phyloP scores from a whole-genome alignment of 2,888 invertebrate species.

The Bombyx huttoni region DNA sequence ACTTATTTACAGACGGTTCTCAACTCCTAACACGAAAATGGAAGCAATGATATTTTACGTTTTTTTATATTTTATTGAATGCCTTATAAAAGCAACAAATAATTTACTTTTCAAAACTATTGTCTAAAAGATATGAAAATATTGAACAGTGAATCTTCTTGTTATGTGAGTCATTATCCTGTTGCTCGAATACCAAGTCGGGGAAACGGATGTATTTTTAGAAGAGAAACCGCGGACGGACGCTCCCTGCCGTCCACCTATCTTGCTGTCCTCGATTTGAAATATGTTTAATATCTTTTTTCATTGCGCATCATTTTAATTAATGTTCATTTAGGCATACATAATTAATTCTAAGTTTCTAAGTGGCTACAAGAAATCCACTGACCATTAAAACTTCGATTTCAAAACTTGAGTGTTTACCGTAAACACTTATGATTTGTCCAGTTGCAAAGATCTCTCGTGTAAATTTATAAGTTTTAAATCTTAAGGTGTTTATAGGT shows the following conservation, averaged over 20 bases:
- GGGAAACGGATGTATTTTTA: slow-evolving; percentile 59
- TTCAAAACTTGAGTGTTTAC: background rate
- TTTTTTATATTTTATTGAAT: no score
- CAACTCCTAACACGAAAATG: no score
- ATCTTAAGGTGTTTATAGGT: slow-evolving; percentile 1
- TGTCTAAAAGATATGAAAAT: slow-evolving; percentile 1
- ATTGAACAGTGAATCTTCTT: slow-evolving; percentile 4
- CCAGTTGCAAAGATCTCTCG: background rate
- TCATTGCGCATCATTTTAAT: background rate
- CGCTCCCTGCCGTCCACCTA: slow-evolving; percentile 25
- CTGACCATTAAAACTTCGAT: background rate
- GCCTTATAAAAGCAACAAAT: no score
- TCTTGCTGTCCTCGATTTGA: slow-evolving; percentile 21
- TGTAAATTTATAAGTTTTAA: slow-evolving; percentile 7
- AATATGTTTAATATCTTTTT: slow-evolving; percentile 4
- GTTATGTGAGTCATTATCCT: slow-evolving; percentile 60
- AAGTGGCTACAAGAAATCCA: background rate
- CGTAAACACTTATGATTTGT: background rate
- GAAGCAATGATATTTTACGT: no score
- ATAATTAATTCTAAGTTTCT: background rate
- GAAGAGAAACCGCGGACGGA: slow-evolving; percentile 42
- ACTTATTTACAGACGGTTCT: no score
- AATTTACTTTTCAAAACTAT: background rate
- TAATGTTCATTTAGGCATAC: background rate
- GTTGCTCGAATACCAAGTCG: slow-evolving; percentile 51